These are phyloP conservation scores for Muscina levida DNA, from an alignment of 2,888 invertebrate species.

Conservation along the genomic window DNA sequence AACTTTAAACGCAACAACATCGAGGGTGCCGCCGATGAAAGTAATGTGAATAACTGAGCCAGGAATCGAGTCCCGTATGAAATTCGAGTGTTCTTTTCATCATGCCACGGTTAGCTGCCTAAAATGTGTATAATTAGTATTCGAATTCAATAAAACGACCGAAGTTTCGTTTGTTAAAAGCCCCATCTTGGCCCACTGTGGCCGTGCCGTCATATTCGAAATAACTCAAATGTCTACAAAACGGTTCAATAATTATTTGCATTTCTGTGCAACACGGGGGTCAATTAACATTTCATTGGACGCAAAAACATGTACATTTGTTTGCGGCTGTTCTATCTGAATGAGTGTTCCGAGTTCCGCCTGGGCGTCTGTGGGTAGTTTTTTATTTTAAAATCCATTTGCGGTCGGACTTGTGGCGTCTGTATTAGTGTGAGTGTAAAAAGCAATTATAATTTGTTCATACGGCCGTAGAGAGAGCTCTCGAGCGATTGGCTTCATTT, in stretches of 20 bases:
- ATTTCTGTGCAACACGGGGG: constrained; percentile 64
- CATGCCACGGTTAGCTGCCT: background rate
- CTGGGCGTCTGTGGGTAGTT: constrained; percentile 35
- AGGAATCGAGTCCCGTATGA: too few species aligned
- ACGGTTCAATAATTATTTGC: constrained; percentile 68
- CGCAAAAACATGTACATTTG: constrained; percentile 45
- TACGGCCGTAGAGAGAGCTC: constrained; percentile 1
- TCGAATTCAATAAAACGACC: too few species aligned
- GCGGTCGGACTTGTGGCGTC: constrained; percentile 57
- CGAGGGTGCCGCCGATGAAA: too few species aligned
- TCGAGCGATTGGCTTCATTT: too few species aligned
- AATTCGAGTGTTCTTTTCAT: too few species aligned
- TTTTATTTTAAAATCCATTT: constrained; percentile 68
- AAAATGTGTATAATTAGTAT: background rate
- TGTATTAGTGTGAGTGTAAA: constrained; percentile 28
- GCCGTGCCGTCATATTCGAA: constrained; percentile 16
- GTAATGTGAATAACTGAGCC: too few species aligned
- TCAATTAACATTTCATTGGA: constrained; percentile 68
- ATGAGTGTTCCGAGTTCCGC: background rate
- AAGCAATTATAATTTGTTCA: constrained; percentile 50
- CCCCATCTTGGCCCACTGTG: too few species aligned
- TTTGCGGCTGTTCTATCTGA: constrained; percentile 46
- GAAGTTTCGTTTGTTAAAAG: too few species aligned
- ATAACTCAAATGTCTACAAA: constrained; percentile 63
- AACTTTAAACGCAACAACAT: too few species aligned